Conservation (phyloP, 1,140 invertebrate genomes). For the Steinernema khuongi region DNA sequence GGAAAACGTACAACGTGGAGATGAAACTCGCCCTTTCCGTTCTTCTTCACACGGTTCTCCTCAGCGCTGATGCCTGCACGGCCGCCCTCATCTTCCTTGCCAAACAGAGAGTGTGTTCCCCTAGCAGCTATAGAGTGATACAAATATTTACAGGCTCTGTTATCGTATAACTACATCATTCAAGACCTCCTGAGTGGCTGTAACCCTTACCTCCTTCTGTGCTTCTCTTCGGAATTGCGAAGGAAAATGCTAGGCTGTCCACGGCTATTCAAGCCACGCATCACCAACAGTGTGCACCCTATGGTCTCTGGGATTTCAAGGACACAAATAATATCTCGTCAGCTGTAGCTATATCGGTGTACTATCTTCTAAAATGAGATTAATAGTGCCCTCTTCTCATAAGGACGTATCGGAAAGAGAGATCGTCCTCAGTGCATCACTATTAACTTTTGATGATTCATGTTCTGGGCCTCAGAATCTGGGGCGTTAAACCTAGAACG, state of each 20-base stretch:
- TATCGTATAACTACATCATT: neutral
- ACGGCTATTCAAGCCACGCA: too few species aligned
- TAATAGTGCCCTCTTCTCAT: too few species aligned
- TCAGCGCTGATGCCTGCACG: neutral
- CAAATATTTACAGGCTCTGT: neutral
- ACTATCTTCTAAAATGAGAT: too few species aligned
- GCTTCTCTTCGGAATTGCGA: neutral
- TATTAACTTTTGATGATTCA: too few species aligned
- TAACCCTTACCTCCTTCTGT: neutral
- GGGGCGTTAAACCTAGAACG: too few species aligned
- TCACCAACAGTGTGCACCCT: too few species aligned
- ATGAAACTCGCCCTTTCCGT: neutral
- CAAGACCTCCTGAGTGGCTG: neutral
- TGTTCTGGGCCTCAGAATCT: too few species aligned
- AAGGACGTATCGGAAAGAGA: too few species aligned
- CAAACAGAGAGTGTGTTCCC: neutral
- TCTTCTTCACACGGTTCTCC: neutral
- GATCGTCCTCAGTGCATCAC: too few species aligned
- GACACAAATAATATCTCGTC: too few species aligned
- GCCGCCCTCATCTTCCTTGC: neutral
- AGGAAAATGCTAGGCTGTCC: neutral
- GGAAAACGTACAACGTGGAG: neutral
- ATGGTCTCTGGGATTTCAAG: too few species aligned
- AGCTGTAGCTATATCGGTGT: too few species aligned
- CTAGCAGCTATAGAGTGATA: neutral